phyloP scores from a whole-genome alignment of 1,140 invertebrate species.

The Helicorthomorpha holstii region DNA sequence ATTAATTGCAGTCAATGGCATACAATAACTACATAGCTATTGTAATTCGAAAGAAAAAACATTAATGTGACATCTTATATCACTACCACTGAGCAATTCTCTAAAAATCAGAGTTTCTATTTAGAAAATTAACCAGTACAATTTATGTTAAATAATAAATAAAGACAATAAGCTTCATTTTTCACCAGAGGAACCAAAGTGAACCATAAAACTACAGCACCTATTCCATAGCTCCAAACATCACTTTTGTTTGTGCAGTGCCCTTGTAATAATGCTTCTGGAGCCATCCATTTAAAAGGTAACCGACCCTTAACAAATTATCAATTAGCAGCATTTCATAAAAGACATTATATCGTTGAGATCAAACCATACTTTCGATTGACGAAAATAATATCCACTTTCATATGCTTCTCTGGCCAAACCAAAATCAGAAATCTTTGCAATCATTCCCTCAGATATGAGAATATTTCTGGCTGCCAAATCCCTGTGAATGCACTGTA shows the following conservation, averaged over 20 bases:
- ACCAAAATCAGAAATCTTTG: not conserved
- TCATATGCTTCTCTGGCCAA: constrained; percentile 1
- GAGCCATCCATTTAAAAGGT: constrained; percentile 32
- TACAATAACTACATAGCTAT: too few relatives aligned
- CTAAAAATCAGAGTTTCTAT: too few relatives aligned
- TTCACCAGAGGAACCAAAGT: not conserved
- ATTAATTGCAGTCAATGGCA: too few relatives aligned
- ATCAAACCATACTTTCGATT: not conserved
- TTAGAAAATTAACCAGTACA: too few relatives aligned
- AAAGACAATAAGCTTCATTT: too few relatives aligned
- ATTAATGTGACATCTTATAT: too few relatives aligned
- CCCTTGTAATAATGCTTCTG: constrained; percentile 28
- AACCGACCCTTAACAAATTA: constrained; percentile 12
- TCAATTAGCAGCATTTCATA: constrained; percentile 6
- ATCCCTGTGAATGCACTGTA: not conserved
- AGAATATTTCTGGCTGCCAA: constrained; percentile 1
- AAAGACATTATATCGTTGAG: not conserved
- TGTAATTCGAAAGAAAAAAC: too few relatives aligned
- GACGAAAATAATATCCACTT: not conserved
- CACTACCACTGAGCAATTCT: too few relatives aligned
- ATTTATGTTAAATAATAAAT: too few relatives aligned
- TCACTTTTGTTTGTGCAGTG: constrained; percentile 28
- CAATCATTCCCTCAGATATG: not conserved
- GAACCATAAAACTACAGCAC: not conserved
- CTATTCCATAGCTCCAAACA: constrained; percentile 68